These are phyloP conservation scores for Colossoma macropomum DNA, from an alignment of 2,113 vertebrate genomes.

Conservation along the genomic window DNA sequence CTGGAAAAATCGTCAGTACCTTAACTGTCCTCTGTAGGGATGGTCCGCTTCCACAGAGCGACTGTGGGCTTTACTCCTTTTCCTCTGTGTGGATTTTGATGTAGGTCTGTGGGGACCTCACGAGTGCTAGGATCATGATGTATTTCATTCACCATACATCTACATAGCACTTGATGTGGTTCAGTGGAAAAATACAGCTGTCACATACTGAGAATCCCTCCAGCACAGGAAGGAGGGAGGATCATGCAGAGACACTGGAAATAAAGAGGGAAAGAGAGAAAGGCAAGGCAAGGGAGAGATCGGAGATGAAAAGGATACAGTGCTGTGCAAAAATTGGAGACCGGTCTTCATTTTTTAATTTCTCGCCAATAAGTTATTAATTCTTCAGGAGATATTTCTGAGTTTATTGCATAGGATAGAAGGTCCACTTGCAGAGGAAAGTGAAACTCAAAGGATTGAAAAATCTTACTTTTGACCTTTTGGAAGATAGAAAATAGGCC, in stretches of 20 bases:
- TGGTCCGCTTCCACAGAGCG: background rate
- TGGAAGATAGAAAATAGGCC: too few species aligned
- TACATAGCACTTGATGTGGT: slow-evolving; percentile 5
- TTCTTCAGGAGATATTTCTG: too few species aligned
- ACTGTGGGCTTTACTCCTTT: slow-evolving; percentile 7
- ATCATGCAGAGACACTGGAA: background rate
- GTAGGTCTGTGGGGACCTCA: background rate
- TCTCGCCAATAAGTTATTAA: too few species aligned
- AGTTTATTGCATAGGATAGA: too few species aligned
- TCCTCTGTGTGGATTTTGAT: slow-evolving; percentile 12
- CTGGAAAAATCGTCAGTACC: slow-evolving; percentile 27
- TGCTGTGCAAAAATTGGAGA: background rate
- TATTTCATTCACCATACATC: slow-evolving; percentile 25
- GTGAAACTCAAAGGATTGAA: too few species aligned
- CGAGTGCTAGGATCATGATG: slow-evolving; percentile 5
- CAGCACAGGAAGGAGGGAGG: background rate
- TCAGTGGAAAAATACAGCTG: slow-evolving; percentile 15
- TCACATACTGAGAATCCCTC: background rate
- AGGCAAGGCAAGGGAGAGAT: background rate
- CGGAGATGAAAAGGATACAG: too few species aligned
- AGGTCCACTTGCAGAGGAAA: too few species aligned
- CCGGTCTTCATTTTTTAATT: too few species aligned
- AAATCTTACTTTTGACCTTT: too few species aligned
- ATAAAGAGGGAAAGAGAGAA: background rate
- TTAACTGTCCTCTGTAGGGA: slow-evolving; percentile 8